phyloP scores from a whole-genome alignment of 2,888 invertebrate genomes.

The Ochropleura leucogaster region DNA sequence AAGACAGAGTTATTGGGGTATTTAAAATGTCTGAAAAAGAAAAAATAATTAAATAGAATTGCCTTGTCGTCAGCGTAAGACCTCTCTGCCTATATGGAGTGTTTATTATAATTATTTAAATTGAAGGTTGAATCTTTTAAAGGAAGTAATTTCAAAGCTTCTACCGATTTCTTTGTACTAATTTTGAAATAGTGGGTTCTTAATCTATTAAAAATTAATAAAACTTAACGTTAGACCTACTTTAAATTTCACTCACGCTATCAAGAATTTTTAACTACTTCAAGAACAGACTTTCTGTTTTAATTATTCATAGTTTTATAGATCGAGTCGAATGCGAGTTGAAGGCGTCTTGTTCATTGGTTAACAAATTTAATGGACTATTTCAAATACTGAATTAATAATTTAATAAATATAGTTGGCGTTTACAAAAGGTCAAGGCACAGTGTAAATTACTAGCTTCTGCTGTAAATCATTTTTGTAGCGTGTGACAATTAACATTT shows the following conservation, averaged over 20 bases:
- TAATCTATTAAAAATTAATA: neutral
- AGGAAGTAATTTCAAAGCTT: neutral
- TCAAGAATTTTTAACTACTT: neutral
- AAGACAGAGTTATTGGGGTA: neutral
- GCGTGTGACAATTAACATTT: no score
- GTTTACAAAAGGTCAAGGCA: neutral
- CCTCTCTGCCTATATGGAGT: neutral
- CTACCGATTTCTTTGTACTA: neutral
- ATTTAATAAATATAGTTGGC: neutral
- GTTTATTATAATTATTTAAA: neutral
- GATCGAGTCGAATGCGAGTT: neutral
- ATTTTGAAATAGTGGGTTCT: neutral
- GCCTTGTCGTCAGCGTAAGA: neutral
- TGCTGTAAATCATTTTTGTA: no score
- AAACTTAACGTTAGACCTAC: neutral
- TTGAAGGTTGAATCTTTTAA: neutral
- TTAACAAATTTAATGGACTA: neutral
- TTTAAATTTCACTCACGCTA: neutral
- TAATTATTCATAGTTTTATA: constrained; percentile 18
- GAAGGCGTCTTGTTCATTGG: neutral
- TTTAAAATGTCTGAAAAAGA: neutral
- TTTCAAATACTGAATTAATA: no score
- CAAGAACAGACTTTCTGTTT: constrained; percentile 1
- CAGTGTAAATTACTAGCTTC: no score
- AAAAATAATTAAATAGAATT: neutral